phyloP scores from a whole-genome alignment of 2,797 vertebrate genomes.

The Sciurus carolinensis region DNA sequence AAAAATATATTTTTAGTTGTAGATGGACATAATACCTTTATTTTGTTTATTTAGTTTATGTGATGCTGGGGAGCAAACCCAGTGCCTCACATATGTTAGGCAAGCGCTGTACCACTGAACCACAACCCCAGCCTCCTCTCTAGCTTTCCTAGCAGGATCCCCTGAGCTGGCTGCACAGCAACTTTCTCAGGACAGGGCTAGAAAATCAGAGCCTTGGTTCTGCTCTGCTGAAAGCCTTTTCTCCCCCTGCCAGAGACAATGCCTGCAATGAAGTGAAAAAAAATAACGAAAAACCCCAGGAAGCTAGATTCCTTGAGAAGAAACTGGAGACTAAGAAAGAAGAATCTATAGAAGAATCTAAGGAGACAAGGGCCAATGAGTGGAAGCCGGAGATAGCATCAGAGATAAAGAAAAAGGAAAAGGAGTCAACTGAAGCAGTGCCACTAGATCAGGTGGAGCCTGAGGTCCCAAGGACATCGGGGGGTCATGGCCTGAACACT shows the following conservation, averaged over 20 bases:
- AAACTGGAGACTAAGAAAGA: not conserved
- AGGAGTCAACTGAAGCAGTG: not conserved
- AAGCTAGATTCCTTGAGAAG: not conserved
- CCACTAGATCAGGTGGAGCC: not conserved
- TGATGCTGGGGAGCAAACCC: too few relatives aligned
- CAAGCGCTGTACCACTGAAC: too few relatives aligned
- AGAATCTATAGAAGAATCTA: not conserved
- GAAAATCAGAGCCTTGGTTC: not conserved
- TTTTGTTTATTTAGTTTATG: too few relatives aligned
- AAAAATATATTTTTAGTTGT: too few relatives aligned
- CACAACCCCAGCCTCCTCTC: not conserved
- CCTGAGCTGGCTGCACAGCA: not conserved
- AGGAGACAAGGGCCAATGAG: not conserved
- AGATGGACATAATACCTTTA: too few relatives aligned
- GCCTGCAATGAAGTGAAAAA: not conserved
- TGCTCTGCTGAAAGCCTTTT: slow-evolving; percentile 41
- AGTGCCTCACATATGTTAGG: too few relatives aligned
- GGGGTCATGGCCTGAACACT: not conserved
- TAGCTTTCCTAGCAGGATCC: not conserved
- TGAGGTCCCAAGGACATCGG: not conserved
- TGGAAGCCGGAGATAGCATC: not conserved
- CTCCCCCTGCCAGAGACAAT: slow-evolving; percentile 61
- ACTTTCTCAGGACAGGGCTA: not conserved
- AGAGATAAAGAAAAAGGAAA: not conserved
- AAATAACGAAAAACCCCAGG: not conserved